Evolutionary conservation across 2,797 vertebrate species (phyloP), one percentile per base, ranked within the genome.

Genomic region (Podarcis siculus): DNA sequence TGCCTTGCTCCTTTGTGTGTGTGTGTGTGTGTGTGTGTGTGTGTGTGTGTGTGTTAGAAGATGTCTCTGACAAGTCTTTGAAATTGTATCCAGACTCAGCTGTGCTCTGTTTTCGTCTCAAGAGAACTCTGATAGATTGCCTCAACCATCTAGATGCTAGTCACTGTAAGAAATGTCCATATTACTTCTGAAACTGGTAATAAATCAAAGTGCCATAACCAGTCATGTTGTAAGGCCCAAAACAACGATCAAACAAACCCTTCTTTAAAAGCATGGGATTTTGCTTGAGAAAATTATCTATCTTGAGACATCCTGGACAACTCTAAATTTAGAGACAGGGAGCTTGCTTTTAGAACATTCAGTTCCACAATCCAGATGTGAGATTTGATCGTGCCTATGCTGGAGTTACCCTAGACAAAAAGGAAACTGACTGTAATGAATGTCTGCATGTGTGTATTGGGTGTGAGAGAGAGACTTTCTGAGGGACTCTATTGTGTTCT

Each of bases 131-230:
- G 92, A 93, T 88, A 93, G 75, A 88, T 81, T 90, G 90, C 71
- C 79, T 92, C 92, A 94, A 91, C 91, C 93, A 89, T 91, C 89
- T 90, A 90, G 86, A 78, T 79, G 64, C 86, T 90, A 42, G 77
- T 95, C 83, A 37, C 89, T 92, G 92, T 92, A 93, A 91, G 89
- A 93, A 89, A 89, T 85, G 64, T 90, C 85, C 92, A 77, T 77
- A 87, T 1, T 0, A 89, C 86, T 93, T 89, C 83, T 91, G 58
- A 78, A 86, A 90, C 89, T 88, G 85, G 78, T 75, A 91, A 58
- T 93, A 93, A 95, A 95, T 94, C 90, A 94, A 92, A 82, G 79
- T 87, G 87, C 81, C 72, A 91, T 90, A 92, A 94, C 72, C 85
- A 93, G 84, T 92, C 79, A 83, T 91, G 81, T 72, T 87, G 80